phyloP scores from a whole-genome alignment of 2,888 invertebrate genomes.

The Nectonema munidae region DNA sequence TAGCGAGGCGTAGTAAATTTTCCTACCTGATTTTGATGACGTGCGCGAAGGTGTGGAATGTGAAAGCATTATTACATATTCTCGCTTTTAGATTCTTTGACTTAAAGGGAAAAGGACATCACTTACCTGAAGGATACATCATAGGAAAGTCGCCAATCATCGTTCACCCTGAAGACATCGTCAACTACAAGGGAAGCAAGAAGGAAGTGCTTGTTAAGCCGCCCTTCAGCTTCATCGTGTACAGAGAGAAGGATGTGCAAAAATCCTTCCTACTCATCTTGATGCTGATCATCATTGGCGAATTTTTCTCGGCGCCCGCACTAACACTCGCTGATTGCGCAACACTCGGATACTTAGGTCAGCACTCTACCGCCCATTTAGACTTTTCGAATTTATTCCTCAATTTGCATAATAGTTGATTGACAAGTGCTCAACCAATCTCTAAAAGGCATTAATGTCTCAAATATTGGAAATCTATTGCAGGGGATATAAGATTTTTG shows the following conservation, averaged over 20 bases:
- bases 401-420: too few relatives aligned
- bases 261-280: slow-evolving; percentile 74
- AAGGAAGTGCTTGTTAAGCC: slow-evolving; percentile 29
- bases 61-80: too few relatives aligned
- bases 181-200: slow-evolving; percentile 19
- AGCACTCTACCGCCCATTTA: too few relatives aligned
- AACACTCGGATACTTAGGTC: slow-evolving; percentile 37
- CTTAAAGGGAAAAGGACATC: slow-evolving; percentile 9
- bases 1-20: too few relatives aligned
- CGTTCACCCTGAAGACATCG: slow-evolving; percentile 20
- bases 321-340: slow-evolving; percentile 66
- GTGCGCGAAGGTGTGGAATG: too few relatives aligned
- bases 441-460: too few relatives aligned
- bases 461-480: too few relatives aligned
- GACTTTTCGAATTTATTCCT: too few relatives aligned
- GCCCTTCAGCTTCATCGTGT: slow-evolving; percentile 64
- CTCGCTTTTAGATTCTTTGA: too few relatives aligned
- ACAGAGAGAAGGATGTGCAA: slow-evolving; percentile 50
- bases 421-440: too few relatives aligned
- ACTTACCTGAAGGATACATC: slow-evolving; percentile 9
- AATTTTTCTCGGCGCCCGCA: slow-evolving; percentile 83
- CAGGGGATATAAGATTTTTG: too few relatives aligned
- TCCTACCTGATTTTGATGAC: too few relatives aligned
- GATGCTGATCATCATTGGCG: slow-evolving; percentile 64
- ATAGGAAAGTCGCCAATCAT: slow-evolving; percentile 19